phyloP scores from a whole-genome alignment of 2,797 vertebrate species.

The Sylvilagus floridanus region DNA sequence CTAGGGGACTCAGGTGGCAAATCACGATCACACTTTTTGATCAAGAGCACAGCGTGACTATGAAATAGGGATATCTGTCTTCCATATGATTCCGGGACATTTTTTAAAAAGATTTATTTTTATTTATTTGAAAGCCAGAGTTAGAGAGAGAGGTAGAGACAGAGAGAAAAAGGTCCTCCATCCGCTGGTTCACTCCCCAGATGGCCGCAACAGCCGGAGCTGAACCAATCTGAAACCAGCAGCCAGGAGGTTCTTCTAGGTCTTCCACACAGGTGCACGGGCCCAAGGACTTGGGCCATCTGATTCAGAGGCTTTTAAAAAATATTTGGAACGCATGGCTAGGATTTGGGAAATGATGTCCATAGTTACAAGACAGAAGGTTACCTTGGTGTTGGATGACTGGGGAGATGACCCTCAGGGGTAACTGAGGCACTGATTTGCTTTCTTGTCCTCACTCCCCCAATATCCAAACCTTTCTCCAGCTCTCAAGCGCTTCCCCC shows the following conservation, averaged over 20 bases:
- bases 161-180: too few species aligned
- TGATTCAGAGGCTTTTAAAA: neutral
- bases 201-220: too few species aligned
- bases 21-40: slow-evolving; percentile 32
- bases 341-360: slow-evolving; percentile 25
- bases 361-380: neutral
- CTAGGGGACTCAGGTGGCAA: slow-evolving; percentile 38
- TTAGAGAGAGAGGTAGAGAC: too few species aligned
- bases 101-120: neutral
- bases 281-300: too few species aligned
- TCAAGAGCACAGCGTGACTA: neutral
- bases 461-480: neutral
- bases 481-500: neutral
- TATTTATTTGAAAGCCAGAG: too few species aligned
- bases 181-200: too few species aligned
- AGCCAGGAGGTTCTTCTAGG: too few species aligned
- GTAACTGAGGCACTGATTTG: neutral
- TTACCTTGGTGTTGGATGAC: neutral
- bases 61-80: slow-evolving; percentile 27
- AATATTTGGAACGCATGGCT: slow-evolving; percentile 53
- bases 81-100: neutral
- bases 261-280: too few species aligned
- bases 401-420: neutral
- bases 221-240: too few species aligned
- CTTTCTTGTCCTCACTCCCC: neutral